Base-by-base conservation (phyloP, 2,797 vertebrate species). In the Cynodonichthys magdalenae region DNA sequence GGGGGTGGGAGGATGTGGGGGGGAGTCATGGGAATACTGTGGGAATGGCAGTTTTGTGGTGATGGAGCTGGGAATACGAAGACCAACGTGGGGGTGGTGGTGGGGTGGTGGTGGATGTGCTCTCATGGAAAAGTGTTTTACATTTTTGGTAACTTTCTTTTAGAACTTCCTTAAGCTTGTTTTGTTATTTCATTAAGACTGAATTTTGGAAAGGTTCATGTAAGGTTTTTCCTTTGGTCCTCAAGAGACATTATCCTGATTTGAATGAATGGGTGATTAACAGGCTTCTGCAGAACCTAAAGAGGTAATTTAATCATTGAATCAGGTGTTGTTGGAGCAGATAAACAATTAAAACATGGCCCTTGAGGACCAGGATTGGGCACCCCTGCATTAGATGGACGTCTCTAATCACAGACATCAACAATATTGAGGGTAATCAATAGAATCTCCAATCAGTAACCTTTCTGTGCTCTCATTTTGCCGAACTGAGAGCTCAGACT, bases 1-100 rank as follows among this genome's bases (percentile, higher is more conserved):
- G 17, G 74, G 68, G 83, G 79, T 52, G 49, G 69, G 71, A 69
- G 82, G 67, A 63, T 48, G 72, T 34, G 44, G 71, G 72, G 48
- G 73, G 73, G 88, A 87, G 84, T 84, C 87, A 73, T 82, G 90
- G 90, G 90, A 93, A 89, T 90, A 87, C 74, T 88, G 86, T 87
- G 86, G 87, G 89, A 91, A 87, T 63, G 63, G 72, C 63, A 82
- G 81, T 85, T 86, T 82, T 47, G 87, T 63, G 80, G 80, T 63
- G 79, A 82, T 67, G 81, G 60, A 59, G 80, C 74, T 72, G 75
- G 73, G 80, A 80, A 80, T 67, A 80, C 66, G 64, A 71, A 65
- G 68, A 79, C 77, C 70, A 66, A 74, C 62, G 55, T 15, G 52
- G 64, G 47, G 76, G 48, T 24, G 2, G 2, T 2, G 24, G 3